These are phyloP conservation scores for Monomorium pharaonis DNA, from an alignment of 1,140 invertebrate genomes.

Conservation along the genomic window DNA sequence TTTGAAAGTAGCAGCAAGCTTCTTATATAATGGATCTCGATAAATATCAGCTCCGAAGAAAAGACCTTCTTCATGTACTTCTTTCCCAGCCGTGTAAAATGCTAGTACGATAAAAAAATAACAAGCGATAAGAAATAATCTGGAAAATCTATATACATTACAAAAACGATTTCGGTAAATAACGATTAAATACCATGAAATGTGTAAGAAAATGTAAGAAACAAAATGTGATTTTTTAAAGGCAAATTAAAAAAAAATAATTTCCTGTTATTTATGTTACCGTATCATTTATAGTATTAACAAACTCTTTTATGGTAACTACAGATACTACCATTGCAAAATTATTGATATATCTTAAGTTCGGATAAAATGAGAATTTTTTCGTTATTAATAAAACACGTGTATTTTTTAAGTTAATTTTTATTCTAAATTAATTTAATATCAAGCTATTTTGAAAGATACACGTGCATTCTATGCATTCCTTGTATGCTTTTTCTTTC, in stretches of 20 bases:
- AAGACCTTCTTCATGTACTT: not conserved
- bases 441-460: not conserved
- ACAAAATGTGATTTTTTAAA: not conserved
- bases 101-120: not conserved
- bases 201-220: not conserved
- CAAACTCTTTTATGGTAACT: not conserved
- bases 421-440: not conserved
- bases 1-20: not conserved
- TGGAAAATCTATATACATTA: not conserved
- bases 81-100: not conserved
- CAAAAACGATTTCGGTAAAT: not conserved
- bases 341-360: not conserved
- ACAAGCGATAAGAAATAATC: constrained; percentile 23
- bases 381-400: not conserved
- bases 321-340: not conserved
- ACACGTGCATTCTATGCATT: not conserved
- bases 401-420: not conserved
- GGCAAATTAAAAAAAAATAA: not conserved
- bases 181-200: not conserved
- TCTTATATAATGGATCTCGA: constrained; percentile 22
- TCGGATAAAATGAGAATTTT: not conserved
- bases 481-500: not conserved
- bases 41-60: constrained; percentile 26
- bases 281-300: not conserved
- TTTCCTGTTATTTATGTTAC: not conserved